A percentile compares a stretch with the other conserved stretches of the same genome.
These are phyloP conservation scores for Seladonia tumulorum DNA, from an alignment of 2,888 invertebrate species.

Conservation along the genomic window DNA sequence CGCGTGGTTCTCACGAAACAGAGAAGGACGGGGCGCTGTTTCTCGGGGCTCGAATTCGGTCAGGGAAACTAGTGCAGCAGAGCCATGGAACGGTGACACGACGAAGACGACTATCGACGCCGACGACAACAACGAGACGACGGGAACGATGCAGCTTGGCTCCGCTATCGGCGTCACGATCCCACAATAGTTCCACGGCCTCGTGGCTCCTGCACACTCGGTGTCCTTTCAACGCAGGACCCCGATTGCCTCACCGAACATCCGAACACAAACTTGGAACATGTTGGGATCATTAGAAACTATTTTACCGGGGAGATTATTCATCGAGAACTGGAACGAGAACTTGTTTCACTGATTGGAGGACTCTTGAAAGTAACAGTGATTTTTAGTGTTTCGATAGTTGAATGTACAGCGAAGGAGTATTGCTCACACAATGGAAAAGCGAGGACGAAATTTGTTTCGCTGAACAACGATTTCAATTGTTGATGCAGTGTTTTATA, in stretches of 20 bases:
- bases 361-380: too few species aligned
- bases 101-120: slow-evolving; percentile 59
- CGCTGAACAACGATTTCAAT: too few species aligned
- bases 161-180: slow-evolving; percentile 68
- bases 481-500: background rate
- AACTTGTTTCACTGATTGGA: too few species aligned
- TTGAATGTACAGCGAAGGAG: too few species aligned
- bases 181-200: slow-evolving; percentile 69
- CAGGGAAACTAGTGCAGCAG: slow-evolving; percentile 77
- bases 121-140: slow-evolving; percentile 52
- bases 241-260: background rate
- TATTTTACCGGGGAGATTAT: too few species aligned
- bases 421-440: too few species aligned
- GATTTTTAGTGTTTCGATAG: too few species aligned
- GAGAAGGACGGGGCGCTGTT: slow-evolving; percentile 2
- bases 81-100: slow-evolving; percentile 67
- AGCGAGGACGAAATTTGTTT: too few species aligned
- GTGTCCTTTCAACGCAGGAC: slow-evolving; percentile 17
- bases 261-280: too few species aligned
- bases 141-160: slow-evolving; percentile 53
- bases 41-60: slow-evolving; percentile 73
- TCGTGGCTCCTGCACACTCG: slow-evolving; percentile 54
- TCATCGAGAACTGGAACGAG: too few species aligned
- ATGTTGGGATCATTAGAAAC: too few species aligned
- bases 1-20: slow-evolving; percentile 73